Evolutionary conservation across 2,113 vertebrate species (phyloP).

Genomic region (Halichoerus grypus): DNA sequence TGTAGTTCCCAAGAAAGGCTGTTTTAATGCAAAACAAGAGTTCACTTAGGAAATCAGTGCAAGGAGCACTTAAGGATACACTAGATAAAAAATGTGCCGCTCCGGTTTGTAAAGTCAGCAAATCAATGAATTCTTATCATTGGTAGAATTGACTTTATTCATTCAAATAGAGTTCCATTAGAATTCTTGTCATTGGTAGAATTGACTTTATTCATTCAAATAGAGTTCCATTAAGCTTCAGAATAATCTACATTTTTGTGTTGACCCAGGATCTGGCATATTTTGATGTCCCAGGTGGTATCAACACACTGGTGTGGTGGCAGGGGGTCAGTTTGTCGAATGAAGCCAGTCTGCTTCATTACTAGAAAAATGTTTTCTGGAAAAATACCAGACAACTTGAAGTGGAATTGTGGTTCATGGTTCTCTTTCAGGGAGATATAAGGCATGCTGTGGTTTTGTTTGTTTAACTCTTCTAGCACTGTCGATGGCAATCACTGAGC

Average conservation of each 20-base stretch:
- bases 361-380: not conserved
- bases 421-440: not conserved
- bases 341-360: not conserved
- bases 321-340: not conserved
- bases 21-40: conserved; percentile 65
- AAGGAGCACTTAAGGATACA: conserved; percentile 71
- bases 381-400: not conserved
- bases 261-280: not conserved
- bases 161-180: not conserved
- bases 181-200: not conserved
- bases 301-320: not conserved
- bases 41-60: conserved; percentile 67
- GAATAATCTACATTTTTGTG: not conserved
- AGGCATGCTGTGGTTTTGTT: not conserved
- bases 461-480: not conserved
- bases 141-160: not conserved
- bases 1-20: conserved; percentile 60
- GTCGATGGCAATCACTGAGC: not conserved
- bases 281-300: not conserved
- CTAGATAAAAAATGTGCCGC: not conserved
- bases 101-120: conserved; percentile 4
- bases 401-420: not conserved
- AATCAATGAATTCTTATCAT: not conserved
- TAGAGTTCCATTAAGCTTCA: not conserved
- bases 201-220: not conserved